A percentile compares a stretch with the other conserved stretches of the same genome.
phyloP scores from a whole-genome alignment of 2,113 vertebrate species.

The Labeo catla region DNA sequence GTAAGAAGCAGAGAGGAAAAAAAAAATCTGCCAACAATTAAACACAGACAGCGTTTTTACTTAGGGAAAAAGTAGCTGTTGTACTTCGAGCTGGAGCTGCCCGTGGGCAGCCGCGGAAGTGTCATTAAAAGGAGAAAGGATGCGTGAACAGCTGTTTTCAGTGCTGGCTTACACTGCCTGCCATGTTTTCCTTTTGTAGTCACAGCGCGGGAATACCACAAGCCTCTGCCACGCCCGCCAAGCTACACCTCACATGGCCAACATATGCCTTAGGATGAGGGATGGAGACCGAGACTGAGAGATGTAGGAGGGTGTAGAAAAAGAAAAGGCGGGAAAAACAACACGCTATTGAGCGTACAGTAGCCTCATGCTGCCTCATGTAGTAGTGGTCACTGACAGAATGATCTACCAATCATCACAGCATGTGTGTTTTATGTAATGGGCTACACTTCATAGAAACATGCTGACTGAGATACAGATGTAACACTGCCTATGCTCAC shows the following conservation, averaged over 20 bases:
- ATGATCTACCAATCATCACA: background rate
- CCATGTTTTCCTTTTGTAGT: conserved; percentile 67
- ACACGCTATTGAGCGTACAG: background rate
- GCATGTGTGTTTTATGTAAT: conserved; percentile 10
- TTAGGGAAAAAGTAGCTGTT: conserved; percentile 71
- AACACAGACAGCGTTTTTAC: conserved; percentile 73
- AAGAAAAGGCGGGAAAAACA: background rate
- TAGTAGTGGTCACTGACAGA: conserved; percentile 1
- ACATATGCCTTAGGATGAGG: conserved; percentile 59
- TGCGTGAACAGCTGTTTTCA: conserved; percentile 76
- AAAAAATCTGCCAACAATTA: conserved; percentile 78
- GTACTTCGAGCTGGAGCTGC: conserved; percentile 67
- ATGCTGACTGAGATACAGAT: background rate
- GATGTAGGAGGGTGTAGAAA: background rate
- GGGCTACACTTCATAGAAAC: conserved; percentile 15
- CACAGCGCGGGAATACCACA: conserved; percentile 64
- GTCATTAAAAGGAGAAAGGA: conserved; percentile 76
- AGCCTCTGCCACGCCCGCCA: conserved; percentile 55
- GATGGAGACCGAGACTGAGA: conserved; percentile 10
- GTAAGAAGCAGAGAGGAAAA: conserved; percentile 39
- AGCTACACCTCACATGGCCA: conserved; percentile 65
- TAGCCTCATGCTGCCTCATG: background rate
- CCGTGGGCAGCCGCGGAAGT: conserved; percentile 71
- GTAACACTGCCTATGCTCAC: background rate
- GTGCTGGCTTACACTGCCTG: conserved; percentile 66